Percentiles rank a stretch among this genome's conserved stretches.
These are phyloP conservation scores for Salmo trutta DNA, from an alignment of 2,797 vertebrate genomes.

Conservation along the genomic window DNA sequence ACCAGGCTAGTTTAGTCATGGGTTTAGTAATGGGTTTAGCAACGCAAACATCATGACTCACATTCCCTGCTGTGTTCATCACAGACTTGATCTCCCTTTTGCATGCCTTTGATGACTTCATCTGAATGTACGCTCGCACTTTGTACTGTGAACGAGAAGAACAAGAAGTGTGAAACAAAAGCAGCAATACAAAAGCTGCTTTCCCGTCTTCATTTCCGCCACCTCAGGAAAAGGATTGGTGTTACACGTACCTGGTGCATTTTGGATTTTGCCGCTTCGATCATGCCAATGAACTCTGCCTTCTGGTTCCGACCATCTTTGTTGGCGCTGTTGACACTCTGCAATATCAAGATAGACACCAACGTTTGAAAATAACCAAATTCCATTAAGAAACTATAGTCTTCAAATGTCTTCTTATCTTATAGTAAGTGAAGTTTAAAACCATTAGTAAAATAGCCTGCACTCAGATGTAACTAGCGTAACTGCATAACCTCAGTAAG, in stretches of 20 bases:
- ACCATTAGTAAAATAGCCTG: not conserved
- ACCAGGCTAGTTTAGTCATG: not conserved
- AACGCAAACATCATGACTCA: conserved; percentile 70
- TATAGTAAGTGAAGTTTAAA: not conserved
- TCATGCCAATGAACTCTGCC: conserved; percentile 84
- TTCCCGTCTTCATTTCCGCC: not conserved
- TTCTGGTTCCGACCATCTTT: conserved; percentile 88
- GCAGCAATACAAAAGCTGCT: not conserved
- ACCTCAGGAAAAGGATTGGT: not conserved
- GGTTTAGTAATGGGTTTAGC: not conserved
- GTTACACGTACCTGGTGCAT: conserved; percentile 87
- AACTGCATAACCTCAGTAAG: not conserved
- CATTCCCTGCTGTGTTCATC: conserved; percentile 98
- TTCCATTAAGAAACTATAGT: not conserved
- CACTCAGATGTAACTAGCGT: not conserved
- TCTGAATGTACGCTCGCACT: conserved; percentile 96
- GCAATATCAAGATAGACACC: conserved; percentile 25
- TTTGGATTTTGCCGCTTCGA: conserved; percentile 93
- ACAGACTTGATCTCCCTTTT: conserved; percentile 99
- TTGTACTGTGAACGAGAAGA: conserved; percentile 83
- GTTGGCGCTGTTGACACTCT: conserved; percentile 82
- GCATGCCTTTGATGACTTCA: conserved; percentile 98
- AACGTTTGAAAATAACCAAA: not conserved
- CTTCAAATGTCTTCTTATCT: not conserved
- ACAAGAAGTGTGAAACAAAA: not conserved